Percentiles rank a stretch among this genome's conserved stretches.
These are phyloP conservation scores for Telmatochromis sp. DNA, from an alignment of 2,113 vertebrate species.

Conservation along the genomic window DNA sequence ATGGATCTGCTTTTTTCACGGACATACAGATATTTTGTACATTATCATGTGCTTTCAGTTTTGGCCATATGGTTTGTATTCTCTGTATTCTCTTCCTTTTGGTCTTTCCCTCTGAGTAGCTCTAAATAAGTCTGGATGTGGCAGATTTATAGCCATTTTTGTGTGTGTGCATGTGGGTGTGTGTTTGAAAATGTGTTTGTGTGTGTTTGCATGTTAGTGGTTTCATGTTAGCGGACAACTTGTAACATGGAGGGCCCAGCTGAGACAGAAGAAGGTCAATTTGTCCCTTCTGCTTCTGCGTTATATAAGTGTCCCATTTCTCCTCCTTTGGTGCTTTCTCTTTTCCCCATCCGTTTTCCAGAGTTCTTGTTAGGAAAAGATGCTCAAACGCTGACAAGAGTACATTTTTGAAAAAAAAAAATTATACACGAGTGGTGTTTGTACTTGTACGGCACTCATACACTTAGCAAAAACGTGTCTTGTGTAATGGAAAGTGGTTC, in stretches of 20 bases:
- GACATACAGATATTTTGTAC: not conserved
- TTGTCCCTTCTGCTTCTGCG: conserved; percentile 22
- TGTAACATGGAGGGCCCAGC: conserved; percentile 1
- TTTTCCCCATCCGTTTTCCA: not conserved
- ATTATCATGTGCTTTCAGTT: not conserved
- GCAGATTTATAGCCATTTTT: not conserved
- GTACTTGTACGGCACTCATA: not conserved
- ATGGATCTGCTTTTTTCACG: not conserved
- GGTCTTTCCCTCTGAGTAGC: not conserved
- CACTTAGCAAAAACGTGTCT: not conserved
- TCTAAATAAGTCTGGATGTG: not conserved
- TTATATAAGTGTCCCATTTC: conserved; percentile 47
- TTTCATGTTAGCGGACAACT: not conserved
- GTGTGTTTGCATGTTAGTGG: not conserved
- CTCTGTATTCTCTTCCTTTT: not conserved
- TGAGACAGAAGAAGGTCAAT: conserved; percentile 49
- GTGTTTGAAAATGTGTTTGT: not conserved
- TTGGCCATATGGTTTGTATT: not conserved
- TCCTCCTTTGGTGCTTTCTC: not conserved
- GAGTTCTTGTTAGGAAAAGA: not conserved
- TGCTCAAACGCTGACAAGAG: not conserved
- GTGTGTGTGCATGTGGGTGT: not conserved
- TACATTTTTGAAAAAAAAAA: not conserved
- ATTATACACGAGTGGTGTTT: not conserved
- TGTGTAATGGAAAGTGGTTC: not conserved